phyloP scores from a whole-genome alignment of 2,797 vertebrate species.

The Coendou prehensilis region DNA sequence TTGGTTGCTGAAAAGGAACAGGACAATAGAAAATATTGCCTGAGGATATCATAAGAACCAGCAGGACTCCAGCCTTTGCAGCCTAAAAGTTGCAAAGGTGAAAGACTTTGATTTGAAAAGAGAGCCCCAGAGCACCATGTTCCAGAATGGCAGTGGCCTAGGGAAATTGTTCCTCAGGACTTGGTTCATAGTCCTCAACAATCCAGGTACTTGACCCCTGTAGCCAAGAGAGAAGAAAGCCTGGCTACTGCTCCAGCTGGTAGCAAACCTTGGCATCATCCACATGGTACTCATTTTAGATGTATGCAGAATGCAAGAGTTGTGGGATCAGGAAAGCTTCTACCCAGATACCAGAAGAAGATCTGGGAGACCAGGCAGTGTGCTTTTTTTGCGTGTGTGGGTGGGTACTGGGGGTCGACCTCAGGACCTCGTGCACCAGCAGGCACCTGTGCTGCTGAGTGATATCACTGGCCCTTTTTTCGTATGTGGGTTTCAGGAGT shows the following conservation, averaged over 20 bases:
- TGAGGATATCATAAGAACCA: neutral
- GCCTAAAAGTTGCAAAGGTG: neutral
- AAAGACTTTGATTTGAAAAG: neutral
- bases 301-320: neutral
- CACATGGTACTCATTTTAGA: neutral
- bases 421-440: too few relatives aligned
- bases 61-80: neutral
- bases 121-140: neutral
- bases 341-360: neutral
- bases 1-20: neutral
- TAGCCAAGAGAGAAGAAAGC: neutral
- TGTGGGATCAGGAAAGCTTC: neutral
- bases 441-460: too few relatives aligned
- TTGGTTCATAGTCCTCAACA: neutral
- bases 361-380: neutral
- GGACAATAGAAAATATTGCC: neutral
- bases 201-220: neutral
- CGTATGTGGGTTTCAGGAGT: too few relatives aligned
- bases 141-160: neutral
- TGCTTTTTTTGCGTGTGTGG: neutral
- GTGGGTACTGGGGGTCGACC: too few relatives aligned
- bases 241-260: neutral
- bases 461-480: too few relatives aligned
- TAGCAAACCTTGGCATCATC: neutral
- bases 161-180: neutral